These are phyloP conservation scores for Nycteola revayana DNA, from an alignment of 2,888 invertebrate species.

Conservation along the genomic window DNA sequence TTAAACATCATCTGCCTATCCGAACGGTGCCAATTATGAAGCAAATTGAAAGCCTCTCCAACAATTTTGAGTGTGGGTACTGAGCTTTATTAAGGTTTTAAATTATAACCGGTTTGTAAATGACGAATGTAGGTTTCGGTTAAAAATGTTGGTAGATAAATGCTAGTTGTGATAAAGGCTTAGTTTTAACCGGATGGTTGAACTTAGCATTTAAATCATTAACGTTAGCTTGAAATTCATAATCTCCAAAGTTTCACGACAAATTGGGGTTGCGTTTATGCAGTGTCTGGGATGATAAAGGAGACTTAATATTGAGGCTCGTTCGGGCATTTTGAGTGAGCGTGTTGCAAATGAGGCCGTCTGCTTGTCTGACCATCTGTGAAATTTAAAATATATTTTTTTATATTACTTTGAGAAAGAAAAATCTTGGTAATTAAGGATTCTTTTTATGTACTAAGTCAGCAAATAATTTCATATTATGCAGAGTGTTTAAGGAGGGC, in stretches of 20 bases:
- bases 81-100: constrained; percentile 51
- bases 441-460: no score
- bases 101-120: constrained; percentile 32
- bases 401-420: no score
- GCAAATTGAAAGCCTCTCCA: constrained; percentile 60
- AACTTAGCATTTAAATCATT: constrained; percentile 27
- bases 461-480: no score
- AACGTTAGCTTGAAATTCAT: constrained; percentile 35
- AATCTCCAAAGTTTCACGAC: constrained; percentile 38
- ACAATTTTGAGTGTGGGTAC: constrained; percentile 46
- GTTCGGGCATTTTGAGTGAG: no score
- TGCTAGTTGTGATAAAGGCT: constrained; percentile 24
- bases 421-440: no score
- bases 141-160: constrained; percentile 22
- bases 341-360: no score
- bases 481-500: no score
- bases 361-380: no score
- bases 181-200: constrained; percentile 29
- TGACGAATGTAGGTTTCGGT: constrained; percentile 33
- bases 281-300: constrained; percentile 26
- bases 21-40: constrained; percentile 61
- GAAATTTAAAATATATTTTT: no score
- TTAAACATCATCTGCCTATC: constrained; percentile 63
- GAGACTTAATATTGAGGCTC: no score
- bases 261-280: constrained; percentile 37